Conservation (phyloP, 2,113 vertebrate genomes). For the Diphyllodes magnificus region DNA sequence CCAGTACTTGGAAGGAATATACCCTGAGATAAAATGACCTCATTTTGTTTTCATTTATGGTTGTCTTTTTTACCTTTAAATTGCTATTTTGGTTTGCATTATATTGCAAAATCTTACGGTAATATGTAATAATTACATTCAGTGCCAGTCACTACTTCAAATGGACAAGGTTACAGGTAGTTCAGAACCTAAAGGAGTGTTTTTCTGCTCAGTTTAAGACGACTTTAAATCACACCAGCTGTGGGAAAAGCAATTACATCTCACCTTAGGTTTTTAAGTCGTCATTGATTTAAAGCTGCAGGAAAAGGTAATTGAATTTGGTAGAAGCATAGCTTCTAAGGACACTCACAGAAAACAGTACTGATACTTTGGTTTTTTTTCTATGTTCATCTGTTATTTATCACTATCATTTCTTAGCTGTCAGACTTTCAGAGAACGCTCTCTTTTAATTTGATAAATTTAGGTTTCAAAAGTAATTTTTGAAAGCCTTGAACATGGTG, state of each 20-base stretch:
- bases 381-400: background rate
- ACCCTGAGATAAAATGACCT: background rate
- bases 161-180: background rate
- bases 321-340: constrained; percentile 28
- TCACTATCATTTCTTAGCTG: background rate
- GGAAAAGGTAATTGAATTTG: constrained; percentile 23
- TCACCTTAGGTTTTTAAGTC: background rate
- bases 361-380: background rate
- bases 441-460: constrained; percentile 40
- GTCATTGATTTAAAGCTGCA: constrained; percentile 15
- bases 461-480: constrained; percentile 36
- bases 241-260: constrained; percentile 21
- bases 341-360: background rate
- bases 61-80: background rate
- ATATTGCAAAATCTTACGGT: background rate
- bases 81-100: background rate
- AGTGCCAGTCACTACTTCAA: background rate
- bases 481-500: constrained; percentile 23
- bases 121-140: background rate
- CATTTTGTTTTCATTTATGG: background rate
- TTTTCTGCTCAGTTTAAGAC: background rate
- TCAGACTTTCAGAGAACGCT: background rate
- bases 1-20: background rate
- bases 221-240: background rate
- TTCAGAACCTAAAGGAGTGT: background rate